Conservation (phyloP, 2,888 invertebrate species). For the Drosophila helvetica region DNA sequence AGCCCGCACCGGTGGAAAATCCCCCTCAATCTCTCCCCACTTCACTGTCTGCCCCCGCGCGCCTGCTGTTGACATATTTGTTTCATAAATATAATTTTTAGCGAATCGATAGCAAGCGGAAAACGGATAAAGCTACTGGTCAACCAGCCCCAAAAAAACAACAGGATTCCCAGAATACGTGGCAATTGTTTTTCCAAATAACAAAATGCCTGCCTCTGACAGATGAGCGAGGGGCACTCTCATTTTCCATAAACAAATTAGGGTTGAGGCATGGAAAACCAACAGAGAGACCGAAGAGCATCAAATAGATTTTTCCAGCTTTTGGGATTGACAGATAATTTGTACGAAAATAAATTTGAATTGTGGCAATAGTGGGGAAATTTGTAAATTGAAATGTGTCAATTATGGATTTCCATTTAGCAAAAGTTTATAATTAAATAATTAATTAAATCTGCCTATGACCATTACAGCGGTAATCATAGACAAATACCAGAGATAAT, state of each 20-base stretch:
- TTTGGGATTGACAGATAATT: conserved; percentile 28
- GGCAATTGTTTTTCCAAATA: conserved; percentile 48
- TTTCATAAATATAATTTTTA: conserved; percentile 59
- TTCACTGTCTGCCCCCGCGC: not conserved
- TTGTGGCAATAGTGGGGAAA: not conserved
- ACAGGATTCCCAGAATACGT: not conserved
- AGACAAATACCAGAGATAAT: not conserved
- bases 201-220: conserved; percentile 38
- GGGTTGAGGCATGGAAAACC: conserved; percentile 16
- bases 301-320: conserved; percentile 9
- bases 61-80: conserved; percentile 54
- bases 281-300: not conserved
- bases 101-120: conserved; percentile 49
- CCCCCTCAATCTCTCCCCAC: conserved; percentile 10
- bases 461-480: accelerated
- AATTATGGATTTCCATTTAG: not conserved
- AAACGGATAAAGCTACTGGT: not conserved
- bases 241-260: conserved; percentile 35
- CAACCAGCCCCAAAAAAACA: not conserved
- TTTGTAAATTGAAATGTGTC: conserved; percentile 5
- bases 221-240: conserved; percentile 17
- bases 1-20: conserved; percentile 33
- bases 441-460: not conserved
- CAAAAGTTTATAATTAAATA: conserved; percentile 8
- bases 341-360: conserved; percentile 25